Evolutionary conservation across 2,113 vertebrate genomes (phyloP).

Genomic region (Eolophus roseicapilla): DNA sequence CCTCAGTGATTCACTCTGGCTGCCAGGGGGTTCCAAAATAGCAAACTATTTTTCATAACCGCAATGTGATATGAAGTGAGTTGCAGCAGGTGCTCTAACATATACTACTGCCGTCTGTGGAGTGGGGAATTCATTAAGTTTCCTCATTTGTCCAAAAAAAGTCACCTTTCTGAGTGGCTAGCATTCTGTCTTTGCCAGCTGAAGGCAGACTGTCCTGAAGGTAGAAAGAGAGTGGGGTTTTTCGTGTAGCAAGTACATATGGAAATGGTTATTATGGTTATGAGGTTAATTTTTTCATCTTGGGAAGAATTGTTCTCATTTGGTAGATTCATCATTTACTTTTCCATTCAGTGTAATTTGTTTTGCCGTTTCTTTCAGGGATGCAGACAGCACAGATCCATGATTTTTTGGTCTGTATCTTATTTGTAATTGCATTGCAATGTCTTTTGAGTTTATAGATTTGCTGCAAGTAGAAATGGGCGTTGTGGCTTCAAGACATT

Average conservation of each 20-base stretch:
- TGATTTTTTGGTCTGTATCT: background rate
- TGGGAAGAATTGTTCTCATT: background rate
- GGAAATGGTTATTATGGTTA: background rate
- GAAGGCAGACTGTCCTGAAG: constrained; percentile 30
- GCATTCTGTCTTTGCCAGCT: constrained; percentile 57
- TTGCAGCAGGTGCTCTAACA: constrained; percentile 90
- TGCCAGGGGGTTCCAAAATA: constrained; percentile 99
- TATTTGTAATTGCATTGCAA: background rate
- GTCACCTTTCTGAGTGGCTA: constrained; percentile 70
- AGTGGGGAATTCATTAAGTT: constrained; percentile 85
- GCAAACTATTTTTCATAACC: constrained; percentile 99
- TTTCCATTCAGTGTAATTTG: background rate
- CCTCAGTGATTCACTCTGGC: constrained; percentile 93
- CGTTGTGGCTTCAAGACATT: background rate
- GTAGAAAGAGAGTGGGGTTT: background rate
- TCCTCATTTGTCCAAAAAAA: constrained; percentile 74
- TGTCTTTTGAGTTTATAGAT: background rate
- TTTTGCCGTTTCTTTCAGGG: background rate
- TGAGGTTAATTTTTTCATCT: constrained; percentile 14
- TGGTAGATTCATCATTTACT: background rate
- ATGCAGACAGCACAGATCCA: background rate
- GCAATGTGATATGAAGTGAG: constrained; percentile 92
- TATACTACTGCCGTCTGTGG: constrained; percentile 83
- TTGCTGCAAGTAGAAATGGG: background rate
- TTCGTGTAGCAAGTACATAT: background rate